Conservation (phyloP, 64 coral and sea anemone genomes). For the Montipora efflorescens region DNA sequence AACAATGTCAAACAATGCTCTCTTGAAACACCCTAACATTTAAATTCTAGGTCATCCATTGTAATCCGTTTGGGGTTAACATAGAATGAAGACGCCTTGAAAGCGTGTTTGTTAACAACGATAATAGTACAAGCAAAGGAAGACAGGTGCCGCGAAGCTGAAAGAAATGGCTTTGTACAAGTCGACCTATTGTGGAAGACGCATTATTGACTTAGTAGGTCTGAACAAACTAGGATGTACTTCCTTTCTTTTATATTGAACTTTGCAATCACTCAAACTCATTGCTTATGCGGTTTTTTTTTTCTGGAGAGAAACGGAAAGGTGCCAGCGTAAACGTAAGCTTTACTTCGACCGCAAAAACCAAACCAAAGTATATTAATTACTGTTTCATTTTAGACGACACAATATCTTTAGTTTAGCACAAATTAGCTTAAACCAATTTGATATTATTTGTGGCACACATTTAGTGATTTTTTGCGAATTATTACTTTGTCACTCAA, state of each 20-base stretch:
- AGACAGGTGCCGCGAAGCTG: not conserved
- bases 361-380: not conserved
- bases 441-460: not conserved
- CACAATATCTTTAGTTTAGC: not conserved
- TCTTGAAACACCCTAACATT: not conserved
- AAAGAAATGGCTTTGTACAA: not conserved
- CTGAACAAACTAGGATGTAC: not conserved
- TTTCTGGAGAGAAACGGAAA: not conserved
- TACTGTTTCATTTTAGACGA: not conserved
- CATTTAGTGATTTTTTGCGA: not conserved
- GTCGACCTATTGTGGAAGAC: not conserved
- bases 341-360: not conserved
- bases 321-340: not conserved
- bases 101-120: slow-evolving; percentile 24
- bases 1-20: slow-evolving; percentile 14
- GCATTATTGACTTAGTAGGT: slow-evolving; percentile 2
- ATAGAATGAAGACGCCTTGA: not conserved
- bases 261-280: no score
- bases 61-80: not conserved
- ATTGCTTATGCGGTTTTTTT: not conserved
- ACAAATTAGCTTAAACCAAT: not conserved
- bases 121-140: not conserved
- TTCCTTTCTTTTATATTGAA: no score
- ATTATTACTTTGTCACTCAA: not conserved
- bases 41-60: not conserved